Conservation (phyloP, 2,797 vertebrate genomes). For the Huso huso region DNA sequence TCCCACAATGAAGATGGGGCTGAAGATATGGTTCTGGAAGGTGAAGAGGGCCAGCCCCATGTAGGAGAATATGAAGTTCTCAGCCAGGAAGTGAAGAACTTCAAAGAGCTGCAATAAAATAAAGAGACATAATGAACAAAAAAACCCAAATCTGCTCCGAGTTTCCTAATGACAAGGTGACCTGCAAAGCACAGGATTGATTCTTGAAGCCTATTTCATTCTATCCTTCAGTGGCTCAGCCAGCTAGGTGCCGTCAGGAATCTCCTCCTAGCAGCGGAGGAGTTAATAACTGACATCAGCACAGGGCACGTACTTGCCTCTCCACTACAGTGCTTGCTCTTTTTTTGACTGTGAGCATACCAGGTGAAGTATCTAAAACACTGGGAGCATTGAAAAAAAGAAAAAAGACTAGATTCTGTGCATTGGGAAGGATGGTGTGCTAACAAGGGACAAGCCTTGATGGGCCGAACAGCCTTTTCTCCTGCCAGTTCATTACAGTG, state of each 20-base stretch:
- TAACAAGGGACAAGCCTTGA: neutral
- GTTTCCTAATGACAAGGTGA: too few species aligned
- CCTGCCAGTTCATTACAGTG: neutral
- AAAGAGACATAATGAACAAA: neutral
- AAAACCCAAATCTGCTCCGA: neutral
- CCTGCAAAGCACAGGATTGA: too few species aligned
- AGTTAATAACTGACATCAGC: too few species aligned
- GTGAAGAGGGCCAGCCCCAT: slow-evolving; percentile 96
- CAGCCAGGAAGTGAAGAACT: slow-evolving; percentile 31
- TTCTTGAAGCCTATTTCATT: too few species aligned
- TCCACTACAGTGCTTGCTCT: too few species aligned
- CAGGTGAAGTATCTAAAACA: too few species aligned
- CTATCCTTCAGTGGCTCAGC: too few species aligned
- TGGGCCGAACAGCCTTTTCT: neutral
- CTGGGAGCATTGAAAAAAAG: too few species aligned
- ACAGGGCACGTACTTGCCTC: too few species aligned
- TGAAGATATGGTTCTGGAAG: slow-evolving; percentile 97
- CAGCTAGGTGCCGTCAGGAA: too few species aligned
- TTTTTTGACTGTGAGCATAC: too few species aligned
- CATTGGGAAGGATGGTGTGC: neutral
- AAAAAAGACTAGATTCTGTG: neutral
- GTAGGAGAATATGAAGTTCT: slow-evolving; percentile 92
- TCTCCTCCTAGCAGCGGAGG: too few species aligned
- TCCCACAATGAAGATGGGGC: slow-evolving; percentile 43
- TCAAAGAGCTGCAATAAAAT: slow-evolving; percentile 56